Evolutionary conservation across 2,797 vertebrate genomes (phyloP), one percentile per base, ranked within the genome.

Genomic region (Lutjanus argentimaculatus): DNA sequence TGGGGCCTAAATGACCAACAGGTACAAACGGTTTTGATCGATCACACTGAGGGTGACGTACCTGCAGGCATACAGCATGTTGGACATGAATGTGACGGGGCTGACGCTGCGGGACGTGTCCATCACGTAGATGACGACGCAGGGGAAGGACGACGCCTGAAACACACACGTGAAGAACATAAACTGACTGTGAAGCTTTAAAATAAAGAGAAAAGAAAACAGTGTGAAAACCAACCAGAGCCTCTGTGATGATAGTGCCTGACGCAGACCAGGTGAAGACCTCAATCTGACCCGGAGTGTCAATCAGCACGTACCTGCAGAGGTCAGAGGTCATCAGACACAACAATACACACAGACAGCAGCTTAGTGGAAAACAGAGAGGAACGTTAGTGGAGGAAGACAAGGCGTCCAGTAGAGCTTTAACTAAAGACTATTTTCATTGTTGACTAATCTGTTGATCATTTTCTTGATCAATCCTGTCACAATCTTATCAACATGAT

Each of bases 21-120:
- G 25, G 25, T 4, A 30, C 25, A 30, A 30, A 30, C 25, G 4
- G 25, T 30, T 30, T 30, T 2, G 25, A 30, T 30, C 2, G 4
- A 30, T 30, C 25, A 30, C 25, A 30, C 48, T 8, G 43, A 22
- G n/a, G 7, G 21, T 15, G 1, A 7, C 19, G 14, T 85, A 99
- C 98, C 98, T 99, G 97, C 98, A 99, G 86, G 98, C 98, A 48
- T 99, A 99, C 1, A 99, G 94, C 98, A 99, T 99, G 92, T 99
- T 99, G 89, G 98, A 99, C 98, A 99, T 99, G 88, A 99, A 99
- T 4, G 98, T 99, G 88, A 99, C 95, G 0, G 98, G 98, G 84
- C 89, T 99, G 67, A 97, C 97, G 75, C 98, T 98, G 85, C 98
- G 96, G 45, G 98, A 97, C 2, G 98, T 99, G 89, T 99, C 98